These are phyloP conservation scores for Bhutanitis thaidina DNA, from an alignment of 2,888 invertebrate genomes.

Conservation along the genomic window DNA sequence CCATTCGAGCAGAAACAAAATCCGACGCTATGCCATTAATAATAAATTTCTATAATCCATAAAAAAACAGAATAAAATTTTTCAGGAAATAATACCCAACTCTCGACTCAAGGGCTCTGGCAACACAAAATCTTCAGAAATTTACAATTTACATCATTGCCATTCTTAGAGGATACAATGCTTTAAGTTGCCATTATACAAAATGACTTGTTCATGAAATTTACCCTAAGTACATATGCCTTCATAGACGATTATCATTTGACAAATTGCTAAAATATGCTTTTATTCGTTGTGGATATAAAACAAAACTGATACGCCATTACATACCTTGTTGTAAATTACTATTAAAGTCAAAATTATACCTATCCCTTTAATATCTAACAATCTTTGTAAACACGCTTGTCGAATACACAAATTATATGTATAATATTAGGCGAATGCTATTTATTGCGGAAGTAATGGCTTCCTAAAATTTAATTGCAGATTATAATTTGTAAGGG, in stretches of 20 bases:
- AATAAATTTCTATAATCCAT: too few relatives aligned
- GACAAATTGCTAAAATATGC: slow-evolving; percentile 28
- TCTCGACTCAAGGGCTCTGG: too few relatives aligned
- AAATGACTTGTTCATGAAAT: slow-evolving; percentile 18
- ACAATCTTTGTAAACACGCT: slow-evolving; percentile 81
- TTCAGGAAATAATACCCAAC: too few relatives aligned
- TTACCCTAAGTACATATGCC: slow-evolving; percentile 14
- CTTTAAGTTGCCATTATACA: slow-evolving; percentile 21
- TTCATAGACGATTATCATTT: slow-evolving; percentile 21
- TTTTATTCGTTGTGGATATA: slow-evolving; percentile 27
- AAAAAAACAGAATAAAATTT: too few relatives aligned
- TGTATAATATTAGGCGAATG: slow-evolving; percentile 62
- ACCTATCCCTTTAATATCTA: slow-evolving; percentile 59
- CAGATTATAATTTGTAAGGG: slow-evolving; percentile 54
- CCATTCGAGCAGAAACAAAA: too few relatives aligned
- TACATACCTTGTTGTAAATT: slow-evolving; percentile 45
- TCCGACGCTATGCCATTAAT: too few relatives aligned
- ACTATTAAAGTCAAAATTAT: slow-evolving; percentile 44
- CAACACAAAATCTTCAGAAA: too few relatives aligned
- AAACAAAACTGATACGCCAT: slow-evolving; percentile 44
- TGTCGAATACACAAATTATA: slow-evolving; percentile 76
- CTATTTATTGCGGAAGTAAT: slow-evolving; percentile 81
- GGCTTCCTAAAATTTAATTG: slow-evolving; percentile 80
- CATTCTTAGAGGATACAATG: too few relatives aligned
- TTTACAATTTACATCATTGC: too few relatives aligned